Conservation (phyloP, 2,797 vertebrate species). For the Poeciliopsis paucimaculata region DNA sequence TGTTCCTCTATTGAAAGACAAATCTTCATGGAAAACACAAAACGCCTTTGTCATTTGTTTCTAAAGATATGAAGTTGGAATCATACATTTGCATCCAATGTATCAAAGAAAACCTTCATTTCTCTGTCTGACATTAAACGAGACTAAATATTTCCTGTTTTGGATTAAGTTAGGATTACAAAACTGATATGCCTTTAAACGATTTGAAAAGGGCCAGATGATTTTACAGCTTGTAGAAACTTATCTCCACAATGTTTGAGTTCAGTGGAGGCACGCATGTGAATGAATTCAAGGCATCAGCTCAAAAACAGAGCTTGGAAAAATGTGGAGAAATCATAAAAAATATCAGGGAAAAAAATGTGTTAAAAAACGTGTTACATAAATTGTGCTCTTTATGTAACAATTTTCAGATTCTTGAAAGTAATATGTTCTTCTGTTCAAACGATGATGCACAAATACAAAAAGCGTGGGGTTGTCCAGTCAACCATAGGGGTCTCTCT, state of each 20-base stretch:
- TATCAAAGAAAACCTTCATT: background rate
- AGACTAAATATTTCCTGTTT: background rate
- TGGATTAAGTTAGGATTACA: background rate
- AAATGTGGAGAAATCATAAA: background rate
- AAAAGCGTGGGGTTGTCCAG: background rate
- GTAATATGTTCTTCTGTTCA: background rate
- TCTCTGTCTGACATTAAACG: too few relatives aligned
- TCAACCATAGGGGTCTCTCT: background rate
- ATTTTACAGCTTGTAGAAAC: background rate
- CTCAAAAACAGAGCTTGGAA: background rate
- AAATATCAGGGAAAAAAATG: background rate
- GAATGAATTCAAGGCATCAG: background rate
- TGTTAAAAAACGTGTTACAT: too few relatives aligned
- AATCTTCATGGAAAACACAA: background rate
- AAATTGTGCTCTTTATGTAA: background rate
- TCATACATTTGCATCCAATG: background rate
- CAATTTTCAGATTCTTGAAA: background rate
- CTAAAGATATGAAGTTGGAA: background rate
- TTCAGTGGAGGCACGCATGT: background rate
- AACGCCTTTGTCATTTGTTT: background rate
- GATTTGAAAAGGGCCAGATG: background rate
- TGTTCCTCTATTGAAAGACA: constrained; percentile 44
- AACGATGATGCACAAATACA: background rate
- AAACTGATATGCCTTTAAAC: background rate
- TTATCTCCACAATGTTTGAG: background rate